Conservation (phyloP, 2,888 invertebrate species). For the Mimachlamys varia region DNA sequence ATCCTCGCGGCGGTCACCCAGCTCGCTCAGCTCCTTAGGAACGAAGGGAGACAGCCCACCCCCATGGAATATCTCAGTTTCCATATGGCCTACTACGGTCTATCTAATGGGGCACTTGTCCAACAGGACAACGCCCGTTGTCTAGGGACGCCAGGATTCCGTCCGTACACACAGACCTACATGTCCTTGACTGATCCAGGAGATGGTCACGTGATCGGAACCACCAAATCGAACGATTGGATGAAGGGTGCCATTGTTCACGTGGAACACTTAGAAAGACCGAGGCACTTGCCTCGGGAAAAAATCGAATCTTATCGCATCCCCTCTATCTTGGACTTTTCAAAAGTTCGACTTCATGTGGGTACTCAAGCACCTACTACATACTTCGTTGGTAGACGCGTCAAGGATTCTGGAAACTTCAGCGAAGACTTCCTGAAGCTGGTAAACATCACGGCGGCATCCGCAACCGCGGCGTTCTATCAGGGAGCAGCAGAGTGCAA, state of each 20-base stretch:
- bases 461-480: constrained; percentile 63
- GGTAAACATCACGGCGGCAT: constrained; percentile 64
- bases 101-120: constrained; percentile 49
- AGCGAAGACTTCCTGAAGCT: constrained; percentile 65
- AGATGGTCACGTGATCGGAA: constrained; percentile 57
- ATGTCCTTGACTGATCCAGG: constrained; percentile 44
- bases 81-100: constrained; percentile 57
- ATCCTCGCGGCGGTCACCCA: constrained; percentile 54
- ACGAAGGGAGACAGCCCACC: constrained; percentile 59
- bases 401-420: constrained; percentile 66
- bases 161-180: constrained; percentile 53
- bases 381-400: constrained; percentile 63
- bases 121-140: constrained; percentile 45
- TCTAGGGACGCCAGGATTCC: constrained; percentile 65
- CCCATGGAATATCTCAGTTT: constrained; percentile 59
- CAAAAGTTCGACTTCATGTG: constrained; percentile 66
- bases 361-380: constrained; percentile 64
- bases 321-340: constrained; percentile 65
- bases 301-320: constrained; percentile 66
- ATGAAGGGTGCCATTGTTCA: constrained; percentile 68
- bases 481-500: constrained; percentile 67
- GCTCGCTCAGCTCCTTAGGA: constrained; percentile 53
- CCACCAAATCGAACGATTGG: constrained; percentile 65
- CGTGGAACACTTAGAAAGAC: constrained; percentile 68
- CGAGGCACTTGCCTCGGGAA: constrained; percentile 56